These are phyloP conservation scores for Drosophila serrata DNA, from an alignment of 1,140 invertebrate genomes.

Conservation along the genomic window DNA sequence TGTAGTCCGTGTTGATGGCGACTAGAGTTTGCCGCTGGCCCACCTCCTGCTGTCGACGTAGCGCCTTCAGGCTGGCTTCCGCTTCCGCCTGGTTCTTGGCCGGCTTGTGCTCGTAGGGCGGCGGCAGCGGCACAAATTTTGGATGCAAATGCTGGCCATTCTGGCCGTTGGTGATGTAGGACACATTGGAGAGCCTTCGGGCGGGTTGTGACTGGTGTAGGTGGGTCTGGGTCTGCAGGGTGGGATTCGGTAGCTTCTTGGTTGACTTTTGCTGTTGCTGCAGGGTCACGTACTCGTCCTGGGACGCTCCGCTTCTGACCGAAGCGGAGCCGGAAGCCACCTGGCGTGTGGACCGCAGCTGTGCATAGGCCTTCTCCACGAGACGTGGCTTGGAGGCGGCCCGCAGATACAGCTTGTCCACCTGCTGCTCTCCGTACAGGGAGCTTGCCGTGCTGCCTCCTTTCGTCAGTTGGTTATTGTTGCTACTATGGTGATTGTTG, in stretches of 20 bases:
- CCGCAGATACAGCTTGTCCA: conserved; percentile 89
- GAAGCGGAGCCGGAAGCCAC: conserved; percentile 57
- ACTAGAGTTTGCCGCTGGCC: conserved; percentile 87
- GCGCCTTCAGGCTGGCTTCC: conserved; percentile 34
- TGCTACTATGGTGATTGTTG: conserved; percentile 53
- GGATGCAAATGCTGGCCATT: conserved; percentile 83
- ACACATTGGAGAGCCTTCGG: conserved; percentile 65
- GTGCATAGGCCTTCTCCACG: conserved; percentile 81
- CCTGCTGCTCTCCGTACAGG: conserved; percentile 86
- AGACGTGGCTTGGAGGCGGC: conserved; percentile 82
- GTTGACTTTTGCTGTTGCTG: conserved; percentile 58
- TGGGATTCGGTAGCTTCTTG: conserved; percentile 42
- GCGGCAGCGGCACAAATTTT: conserved; percentile 45
- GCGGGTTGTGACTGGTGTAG: conserved; percentile 43
- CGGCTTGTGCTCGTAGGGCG: conserved; percentile 32
- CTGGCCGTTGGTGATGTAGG: conserved; percentile 80
- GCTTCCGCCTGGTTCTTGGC: conserved; percentile 30
- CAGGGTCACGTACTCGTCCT: conserved; percentile 81
- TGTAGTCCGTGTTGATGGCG: conserved; percentile 89
- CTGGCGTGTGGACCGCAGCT: conserved; percentile 76
- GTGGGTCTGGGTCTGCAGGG: conserved; percentile 33
- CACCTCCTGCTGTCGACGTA: conserved; percentile 38
- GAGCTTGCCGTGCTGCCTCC: conserved; percentile 54
- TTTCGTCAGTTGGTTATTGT: conserved; percentile 43
- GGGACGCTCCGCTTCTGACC: conserved; percentile 55